Base-by-base conservation (phyloP, 2,113 vertebrate species). In the Polypterus senegalus region DNA sequence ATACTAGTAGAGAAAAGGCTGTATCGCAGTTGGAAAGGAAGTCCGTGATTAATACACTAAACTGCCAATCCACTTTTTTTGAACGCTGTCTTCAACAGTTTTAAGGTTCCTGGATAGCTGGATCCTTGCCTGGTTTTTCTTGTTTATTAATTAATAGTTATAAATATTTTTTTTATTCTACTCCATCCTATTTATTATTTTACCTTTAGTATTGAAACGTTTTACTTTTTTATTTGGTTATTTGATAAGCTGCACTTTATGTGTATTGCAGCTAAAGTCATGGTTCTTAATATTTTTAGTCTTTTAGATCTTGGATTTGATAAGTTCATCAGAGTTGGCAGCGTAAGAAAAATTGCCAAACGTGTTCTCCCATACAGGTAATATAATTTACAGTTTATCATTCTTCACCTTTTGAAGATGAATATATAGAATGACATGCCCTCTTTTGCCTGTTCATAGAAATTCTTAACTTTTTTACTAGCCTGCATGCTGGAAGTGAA, bases 251-350 rank as follows among this genome's bases (percentile, higher is more conserved):
- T 27, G 27, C 27, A 27, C 27, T 27, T 1, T 27, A 27, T 27
- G 27, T 27, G 27, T 27, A 27, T 27, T 27, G 27, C 27, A 46
- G 47, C 46, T n/a, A 61, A 61, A 53, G 8, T 54, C 4, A 47
- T 60, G 7, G 49, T 46, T 62, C 55, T 53, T 67, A 73, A 65
- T 63, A 56, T 66, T 73, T 67, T 1, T 70, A 89, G 88, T 9
- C 76, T 90, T 59, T 79, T 89, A 0, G 68, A 79, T 65, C 77
- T 89, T 43, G 87, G 85, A 61, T 90, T 89, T 74, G 81, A 88
- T 63, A 74, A 81, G 54, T 90, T 90, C 65, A 70, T 90, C 77
- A 69, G 88, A 80, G 87, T 90, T 67, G 88, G 88, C 67, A 89
- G 88, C 46, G 53, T 89, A 60, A 78, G 82, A 65, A 90, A 88